Base-by-base conservation (phyloP, 1,140 invertebrate species). In the Holcopasites calliopsidis region DNA sequence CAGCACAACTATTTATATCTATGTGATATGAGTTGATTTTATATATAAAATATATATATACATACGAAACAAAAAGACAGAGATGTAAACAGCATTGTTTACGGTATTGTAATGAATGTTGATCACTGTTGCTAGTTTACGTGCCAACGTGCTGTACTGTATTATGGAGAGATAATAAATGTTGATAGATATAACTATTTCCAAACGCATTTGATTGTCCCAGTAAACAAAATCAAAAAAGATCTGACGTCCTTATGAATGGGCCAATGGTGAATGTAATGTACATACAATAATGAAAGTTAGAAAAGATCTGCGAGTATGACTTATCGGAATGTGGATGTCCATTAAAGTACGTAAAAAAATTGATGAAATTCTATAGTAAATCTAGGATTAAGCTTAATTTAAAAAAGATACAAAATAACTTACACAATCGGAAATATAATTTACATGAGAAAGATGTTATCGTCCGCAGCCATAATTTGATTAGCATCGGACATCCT, bases 401-500 rank as follows among this genome's bases (percentile, higher is more conserved):
- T 40, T 21, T 28, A 33, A 55, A 65, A 73, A 68, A 26, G n/a
- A n/a, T 71, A 60, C 10, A 33, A 54, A 47, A 57, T 23, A 35
- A 44, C 49, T 47, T 68, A 82, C 44, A 11, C 10, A 50, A 49
- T 57, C 18, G n/a, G 8, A 33, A 42, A 40, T 47, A 57, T 1
- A 33, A 55, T 42, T 94, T 94, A 98, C 89, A 98, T 97, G 18
- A 97, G 92, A 88, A 97, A 97, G n/a, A 98, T 93, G 77, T 97
- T 95, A 77, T 95, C 95, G 88, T 98, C 97, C 0, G 97, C 94
- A 69, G 97, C 92, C 97, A 99, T 98, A 28, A 99, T 93, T 89
- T 98, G 96, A 92, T 98, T 98, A 57, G 95, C 96, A 49, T 96
- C 95, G 23, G 95, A 95, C 97, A 99, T 98, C 69, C 92, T 93